Conservation (phyloP, 2,797 vertebrate genomes). For the Sebastes elongatus region DNA sequence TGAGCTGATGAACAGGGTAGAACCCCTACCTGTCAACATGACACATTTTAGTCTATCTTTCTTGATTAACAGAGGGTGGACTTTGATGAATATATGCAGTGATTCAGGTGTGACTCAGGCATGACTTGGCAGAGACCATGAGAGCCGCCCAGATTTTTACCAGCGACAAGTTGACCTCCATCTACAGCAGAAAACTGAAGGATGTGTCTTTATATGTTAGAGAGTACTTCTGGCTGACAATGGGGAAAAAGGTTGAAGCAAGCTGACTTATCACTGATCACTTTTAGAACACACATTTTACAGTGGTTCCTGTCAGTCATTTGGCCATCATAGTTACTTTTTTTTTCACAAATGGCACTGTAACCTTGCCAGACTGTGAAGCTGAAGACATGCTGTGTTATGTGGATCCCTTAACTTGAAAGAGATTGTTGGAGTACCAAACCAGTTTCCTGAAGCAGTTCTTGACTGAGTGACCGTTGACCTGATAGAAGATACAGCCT, state of each 20-base stretch:
- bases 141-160: neutral
- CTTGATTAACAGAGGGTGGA: constrained; percentile 39
- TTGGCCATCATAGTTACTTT: neutral
- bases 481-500: neutral
- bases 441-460: neutral
- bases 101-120: neutral
- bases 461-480: neutral
- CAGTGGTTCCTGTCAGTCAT: neutral
- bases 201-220: neutral
- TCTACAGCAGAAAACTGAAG: neutral
- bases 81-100: constrained; percentile 44
- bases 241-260: neutral
- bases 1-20: neutral
- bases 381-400: neutral
- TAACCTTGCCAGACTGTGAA: neutral
- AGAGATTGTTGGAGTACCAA: neutral
- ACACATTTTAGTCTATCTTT: constrained; percentile 26
- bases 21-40: constrained; percentile 24
- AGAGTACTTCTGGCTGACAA: neutral
- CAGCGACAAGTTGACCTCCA: constrained; percentile 6
- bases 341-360: neutral
- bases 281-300: neutral
- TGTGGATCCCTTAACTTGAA: neutral
- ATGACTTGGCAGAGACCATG: constrained; percentile 17
- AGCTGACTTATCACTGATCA: neutral